phyloP scores from a whole-genome alignment of 53 echinoderm and acorn worm genomes.

The Hippasteria phrygiana region DNA sequence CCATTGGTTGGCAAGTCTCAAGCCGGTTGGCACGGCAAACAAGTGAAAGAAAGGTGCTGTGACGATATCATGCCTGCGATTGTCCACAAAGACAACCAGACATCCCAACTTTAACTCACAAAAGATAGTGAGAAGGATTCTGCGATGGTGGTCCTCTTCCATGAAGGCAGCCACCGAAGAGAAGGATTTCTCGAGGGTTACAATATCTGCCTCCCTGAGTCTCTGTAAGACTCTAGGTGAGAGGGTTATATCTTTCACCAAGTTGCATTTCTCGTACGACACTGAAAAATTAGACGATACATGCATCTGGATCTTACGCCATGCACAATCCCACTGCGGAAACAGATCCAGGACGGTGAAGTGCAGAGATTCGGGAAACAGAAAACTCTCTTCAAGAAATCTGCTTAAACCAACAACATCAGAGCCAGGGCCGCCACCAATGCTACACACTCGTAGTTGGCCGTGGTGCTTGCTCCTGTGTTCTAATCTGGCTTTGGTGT shows the following conservation, averaged over 20 bases:
- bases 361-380: background rate
- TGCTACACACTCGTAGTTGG: conserved; percentile 8
- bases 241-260: background rate
- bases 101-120: conserved; percentile 5
- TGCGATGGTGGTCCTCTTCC: background rate
- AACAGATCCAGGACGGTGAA: background rate
- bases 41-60: background rate
- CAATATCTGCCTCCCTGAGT: background rate
- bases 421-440: conserved; percentile 32
- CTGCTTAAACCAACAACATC: conserved; percentile 11
- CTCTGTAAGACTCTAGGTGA: background rate
- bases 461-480: background rate
- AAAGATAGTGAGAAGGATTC: background rate
- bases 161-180: conserved; percentile 4
- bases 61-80: background rate
- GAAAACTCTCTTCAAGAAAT: conserved; percentile 1
- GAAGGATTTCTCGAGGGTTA: conserved; percentile 4
- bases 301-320: background rate
- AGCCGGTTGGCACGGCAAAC: background rate
- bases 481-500: background rate
- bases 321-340: background rate
- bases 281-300: background rate
- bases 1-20: background rate
- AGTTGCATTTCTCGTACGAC: background rate
- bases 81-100: background rate